Evolutionary conservation across 2,113 vertebrate species (phyloP).

Genomic region (Rhagologus leucostigma): DNA sequence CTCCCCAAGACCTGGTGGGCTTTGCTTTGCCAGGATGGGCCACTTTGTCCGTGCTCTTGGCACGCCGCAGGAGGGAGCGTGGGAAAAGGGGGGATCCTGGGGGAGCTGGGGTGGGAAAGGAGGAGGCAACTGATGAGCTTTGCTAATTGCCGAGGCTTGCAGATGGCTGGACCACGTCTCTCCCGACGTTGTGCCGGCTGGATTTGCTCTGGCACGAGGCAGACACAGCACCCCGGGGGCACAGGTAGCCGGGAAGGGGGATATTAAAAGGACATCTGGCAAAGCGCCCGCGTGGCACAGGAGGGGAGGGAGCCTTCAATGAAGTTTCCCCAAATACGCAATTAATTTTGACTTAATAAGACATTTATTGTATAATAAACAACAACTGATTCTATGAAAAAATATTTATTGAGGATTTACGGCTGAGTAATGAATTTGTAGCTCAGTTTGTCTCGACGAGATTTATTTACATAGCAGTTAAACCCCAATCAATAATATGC

Average conservation of each 20-base stretch:
- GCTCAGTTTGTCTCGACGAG: conserved; percentile 1
- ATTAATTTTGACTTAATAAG: conserved; percentile 72
- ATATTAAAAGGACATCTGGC: not conserved
- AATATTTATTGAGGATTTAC: conserved; percentile 68
- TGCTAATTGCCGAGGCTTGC: not conserved
- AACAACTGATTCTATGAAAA: conserved; percentile 63
- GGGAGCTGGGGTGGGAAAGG: not conserved
- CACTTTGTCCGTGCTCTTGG: not conserved
- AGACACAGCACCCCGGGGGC: not conserved
- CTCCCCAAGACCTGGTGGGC: not conserved
- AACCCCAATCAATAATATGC: conserved; percentile 65
- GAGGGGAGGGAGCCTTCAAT: not conserved
- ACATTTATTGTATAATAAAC: conserved; percentile 74
- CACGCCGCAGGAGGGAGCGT: accelerated
- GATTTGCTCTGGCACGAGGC: not conserved
- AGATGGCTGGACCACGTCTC: not conserved
- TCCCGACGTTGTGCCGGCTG: accelerated
- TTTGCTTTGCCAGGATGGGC: not conserved
- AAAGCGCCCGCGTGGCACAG: not conserved
- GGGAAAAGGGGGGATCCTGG: not conserved
- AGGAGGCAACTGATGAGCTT: not conserved
- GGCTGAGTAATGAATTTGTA: conserved; percentile 59
- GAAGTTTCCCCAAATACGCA: conserved; percentile 44
- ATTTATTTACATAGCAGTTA: conserved; percentile 67
- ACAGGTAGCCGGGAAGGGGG: not conserved